Base-by-base conservation (phyloP, 2,888 invertebrate genomes). In the Molorchus minor region DNA sequence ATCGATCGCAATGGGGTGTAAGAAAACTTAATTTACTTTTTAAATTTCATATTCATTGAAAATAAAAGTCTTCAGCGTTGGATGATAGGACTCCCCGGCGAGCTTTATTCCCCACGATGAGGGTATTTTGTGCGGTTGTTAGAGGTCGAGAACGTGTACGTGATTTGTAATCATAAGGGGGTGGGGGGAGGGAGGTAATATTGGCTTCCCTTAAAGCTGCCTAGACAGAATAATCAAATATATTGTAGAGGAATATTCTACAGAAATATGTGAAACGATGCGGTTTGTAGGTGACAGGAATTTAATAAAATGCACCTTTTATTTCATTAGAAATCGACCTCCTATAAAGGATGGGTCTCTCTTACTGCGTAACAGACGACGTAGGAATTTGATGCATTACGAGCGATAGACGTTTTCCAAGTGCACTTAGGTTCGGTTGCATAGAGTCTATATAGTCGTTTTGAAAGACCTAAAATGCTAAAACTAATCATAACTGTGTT, bases 21-120 rank as follows among this genome's bases (percentile, higher is more conserved):
- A 60, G 58, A 43, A 58, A 60, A 65, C 62, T 65, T 58, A 40
- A 61, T 64, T 61, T 61, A 59, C 55, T 61, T 61, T 52, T 49
- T 40, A 64, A 68, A 69, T 69, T 69, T 65, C 65, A 68, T 69
- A 66, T 68, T 69, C 69, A 69, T 69, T 68, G 69, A 67, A 69
- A 69, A 65, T 69, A 64, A 66, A 68, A 65, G 56, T 59, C 53
- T 43, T 52, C 53, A 53, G 58, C 57, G 53, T 58, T 58, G 58
- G 55, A 60, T 57, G 62, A 62, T 57, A 53, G 57, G 61, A 51
- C 52, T 61, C 47, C 56, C 58, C 53, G 46, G 35, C 44, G 61
- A 44, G 64, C 46, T 47, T 38, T 51, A 56, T 64, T 61, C 64
- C 46, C 45, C 45, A 36, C 61, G 61, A 61, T 64, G 36, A 51